Evolutionary conservation across 2,113 vertebrate species (phyloP).

Genomic region (Piaya cayana): DNA sequence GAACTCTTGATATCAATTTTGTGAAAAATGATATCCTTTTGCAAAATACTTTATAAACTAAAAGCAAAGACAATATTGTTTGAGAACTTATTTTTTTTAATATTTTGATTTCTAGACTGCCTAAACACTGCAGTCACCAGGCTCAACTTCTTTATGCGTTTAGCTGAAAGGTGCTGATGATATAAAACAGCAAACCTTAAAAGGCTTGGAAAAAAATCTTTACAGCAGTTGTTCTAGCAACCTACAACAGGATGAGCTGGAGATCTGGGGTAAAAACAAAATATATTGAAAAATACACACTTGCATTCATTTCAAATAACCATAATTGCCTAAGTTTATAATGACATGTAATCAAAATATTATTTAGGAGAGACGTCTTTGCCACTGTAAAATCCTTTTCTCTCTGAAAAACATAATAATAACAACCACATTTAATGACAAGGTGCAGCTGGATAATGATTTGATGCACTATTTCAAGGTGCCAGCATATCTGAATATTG

Average conservation of each 20-base stretch:
- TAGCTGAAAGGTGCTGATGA: background rate
- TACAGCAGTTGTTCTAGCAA: background rate
- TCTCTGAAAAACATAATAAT: background rate
- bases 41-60: background rate
- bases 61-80: background rate
- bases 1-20: too few species aligned
- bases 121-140: background rate
- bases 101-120: background rate
- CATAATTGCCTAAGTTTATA: conserved; percentile 9
- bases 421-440: background rate
- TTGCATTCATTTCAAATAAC: background rate
- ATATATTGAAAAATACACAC: conserved; percentile 2
- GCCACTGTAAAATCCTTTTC: conserved; percentile 5
- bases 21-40: background rate
- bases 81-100: background rate
- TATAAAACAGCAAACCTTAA: background rate
- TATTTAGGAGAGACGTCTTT: background rate
- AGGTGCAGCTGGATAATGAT: background rate
- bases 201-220: background rate
- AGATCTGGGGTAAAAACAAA: background rate
- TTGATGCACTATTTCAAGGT: background rate
- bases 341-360: conserved; percentile 47
- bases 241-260: background rate
- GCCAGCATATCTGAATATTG: background rate
- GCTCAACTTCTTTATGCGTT: background rate